Base-by-base conservation (phyloP, 2,888 invertebrate genomes). In the Protophormia terraenovae region DNA sequence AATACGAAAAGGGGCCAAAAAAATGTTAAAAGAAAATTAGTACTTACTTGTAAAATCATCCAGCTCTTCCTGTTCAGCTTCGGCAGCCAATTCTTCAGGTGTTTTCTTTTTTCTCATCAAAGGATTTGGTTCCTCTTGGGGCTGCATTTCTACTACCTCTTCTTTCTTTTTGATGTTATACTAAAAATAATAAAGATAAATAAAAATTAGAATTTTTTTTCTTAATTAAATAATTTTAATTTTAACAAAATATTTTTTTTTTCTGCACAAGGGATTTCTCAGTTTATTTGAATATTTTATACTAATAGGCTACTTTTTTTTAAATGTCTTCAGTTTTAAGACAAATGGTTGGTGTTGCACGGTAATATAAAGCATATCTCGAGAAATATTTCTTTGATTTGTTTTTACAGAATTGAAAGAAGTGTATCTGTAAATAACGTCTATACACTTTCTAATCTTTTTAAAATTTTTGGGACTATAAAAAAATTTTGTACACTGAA, bases 101-200 rank as follows among this genome's bases (percentile, higher is more conserved):
- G 99, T 99, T 94, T 99, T 99, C 95, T 99, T 98, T 95, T 98
- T 98, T 93, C 99, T 96, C 96, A 98, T 99, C 91, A 99, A 94
- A 76, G 98, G 97, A 93, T 98, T 98, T 90, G 97, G 97, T 88
- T 97, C 97, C 93, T 97, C 97, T 90, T 95, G 95, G 87, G 96
- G 96, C 92, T 95, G 95, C 85, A 85, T 85, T 91, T 97, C 97
- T 90, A 97, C 96, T 89, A 97, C 95, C 93, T 98, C 98, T 92
- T 98, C 98, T 93, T 97, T 98, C 95, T 99, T 99, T 93, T 97
- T 98, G 94, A 99, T 98, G 94, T 99, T 99, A 94, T 99, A 99
- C 98, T 99, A 95, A 38, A 96, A 87, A 16, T 32, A 27, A 24
- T 3, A n/a, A 29, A 16, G 62, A 47, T 45, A 72, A 12, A 14